phyloP scores from a whole-genome alignment of 2,888 invertebrate species.

The Meandrusa payeni region DNA sequence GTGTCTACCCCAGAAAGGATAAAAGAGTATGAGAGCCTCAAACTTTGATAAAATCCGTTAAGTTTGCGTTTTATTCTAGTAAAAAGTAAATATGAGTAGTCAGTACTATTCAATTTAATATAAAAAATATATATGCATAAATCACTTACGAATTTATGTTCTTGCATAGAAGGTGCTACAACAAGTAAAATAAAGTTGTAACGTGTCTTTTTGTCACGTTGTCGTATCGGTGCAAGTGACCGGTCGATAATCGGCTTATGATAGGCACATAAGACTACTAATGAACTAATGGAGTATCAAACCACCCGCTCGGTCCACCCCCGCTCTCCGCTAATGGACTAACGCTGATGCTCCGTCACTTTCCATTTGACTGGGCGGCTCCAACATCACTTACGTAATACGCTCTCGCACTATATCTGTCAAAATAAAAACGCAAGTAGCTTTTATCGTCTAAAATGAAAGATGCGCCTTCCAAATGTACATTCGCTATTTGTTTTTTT shows the following conservation, averaged over 20 bases:
- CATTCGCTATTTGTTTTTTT: too few species aligned
- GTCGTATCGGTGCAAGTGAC: slow-evolving; percentile 30
- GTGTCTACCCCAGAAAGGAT: too few species aligned
- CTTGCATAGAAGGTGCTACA: slow-evolving; percentile 2
- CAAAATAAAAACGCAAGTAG: slow-evolving; percentile 29
- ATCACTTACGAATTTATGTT: too few species aligned
- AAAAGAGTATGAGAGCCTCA: too few species aligned
- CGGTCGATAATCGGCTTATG: slow-evolving; percentile 45
- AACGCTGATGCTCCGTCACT: slow-evolving; percentile 74
- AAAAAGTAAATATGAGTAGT: too few species aligned
- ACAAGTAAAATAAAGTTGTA: slow-evolving; percentile 7
- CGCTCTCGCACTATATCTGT: slow-evolving; percentile 43
- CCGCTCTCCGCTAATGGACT: slow-evolving; percentile 61
- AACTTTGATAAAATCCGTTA: too few species aligned
- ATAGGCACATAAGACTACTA: slow-evolving; percentile 59
- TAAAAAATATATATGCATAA: too few species aligned
- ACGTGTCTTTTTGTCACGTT: slow-evolving; percentile 19
- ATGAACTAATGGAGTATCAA: slow-evolving; percentile 77
- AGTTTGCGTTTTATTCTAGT: too few species aligned
- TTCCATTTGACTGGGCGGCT: slow-evolving; percentile 76
- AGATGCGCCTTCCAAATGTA: slow-evolving; percentile 19
- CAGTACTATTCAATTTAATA: too few species aligned
- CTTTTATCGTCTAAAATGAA: slow-evolving; percentile 13
- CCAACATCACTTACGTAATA: slow-evolving; percentile 63
- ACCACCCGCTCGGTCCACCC: slow-evolving; percentile 47